phyloP scores from a whole-genome alignment of 2,888 invertebrate species.

The Drosophila differens region DNA sequence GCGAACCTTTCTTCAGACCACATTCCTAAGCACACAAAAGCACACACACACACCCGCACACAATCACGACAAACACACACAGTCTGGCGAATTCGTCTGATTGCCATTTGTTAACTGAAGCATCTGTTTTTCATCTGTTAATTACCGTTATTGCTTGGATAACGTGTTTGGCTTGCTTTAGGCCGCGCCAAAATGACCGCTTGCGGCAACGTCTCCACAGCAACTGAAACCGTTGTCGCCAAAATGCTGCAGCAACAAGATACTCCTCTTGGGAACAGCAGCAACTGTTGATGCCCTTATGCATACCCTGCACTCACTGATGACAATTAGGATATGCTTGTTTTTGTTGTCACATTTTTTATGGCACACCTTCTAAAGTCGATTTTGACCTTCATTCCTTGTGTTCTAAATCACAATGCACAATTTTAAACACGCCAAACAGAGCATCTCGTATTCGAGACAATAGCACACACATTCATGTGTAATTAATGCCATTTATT shows the following conservation, averaged over 20 bases:
- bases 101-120: conserved; percentile 1
- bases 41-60: neutral
- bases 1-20: conserved; percentile 41
- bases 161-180: neutral
- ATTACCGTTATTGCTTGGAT: conserved; percentile 22
- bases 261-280: conserved; percentile 18
- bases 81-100: neutral
- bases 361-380: neutral
- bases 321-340: too few species aligned
- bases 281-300: conserved; percentile 27
- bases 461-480: neutral
- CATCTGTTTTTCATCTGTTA: conserved; percentile 26
- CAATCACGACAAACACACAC: conserved; percentile 1
- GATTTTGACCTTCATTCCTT: neutral
- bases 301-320: conserved; percentile 1
- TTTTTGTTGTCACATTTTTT: neutral
- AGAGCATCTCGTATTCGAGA: neutral
- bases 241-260: conserved; percentile 23
- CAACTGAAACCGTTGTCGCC: conserved; percentile 53
- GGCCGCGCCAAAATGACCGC: conserved; percentile 34
- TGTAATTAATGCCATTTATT: conserved; percentile 10
- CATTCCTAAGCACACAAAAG: neutral
- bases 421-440: too few species aligned
- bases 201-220: conserved; percentile 54
- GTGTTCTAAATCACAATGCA: neutral